Evolutionary conservation across 1,140 invertebrate genomes (phyloP), one percentile per base, ranked within the genome.

Genomic region (Charaxes varanes): DNA sequence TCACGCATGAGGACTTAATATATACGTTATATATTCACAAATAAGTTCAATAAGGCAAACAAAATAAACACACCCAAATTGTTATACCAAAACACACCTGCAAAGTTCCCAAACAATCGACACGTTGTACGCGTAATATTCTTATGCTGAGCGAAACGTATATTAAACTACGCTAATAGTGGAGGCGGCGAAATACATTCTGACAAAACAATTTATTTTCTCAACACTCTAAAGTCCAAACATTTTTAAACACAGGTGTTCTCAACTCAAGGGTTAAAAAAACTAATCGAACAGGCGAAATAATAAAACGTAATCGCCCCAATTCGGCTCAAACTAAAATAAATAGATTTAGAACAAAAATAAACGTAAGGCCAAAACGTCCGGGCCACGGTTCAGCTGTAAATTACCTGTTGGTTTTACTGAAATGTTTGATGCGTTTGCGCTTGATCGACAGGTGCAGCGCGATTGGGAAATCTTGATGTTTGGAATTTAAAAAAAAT

Each of bases 371-470:
- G 27, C 18, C 46, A 42, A 49, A 53, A 45, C 59, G 62, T 52
- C 53, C 53, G 55, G 48, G 47, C 40, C 8, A 4, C 21, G 33
- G 38, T 21, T 35, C 45, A 32, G 30, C 50, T 63, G 73, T 66
- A 61, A 68, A 78, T 74, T 78, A 78, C 73, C 73, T 78, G 73
- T 74, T 74, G 68, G 70, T 71, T 71, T 66, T 63, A 74, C 65
- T 70, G 70, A 73, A 72, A 77, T 65, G 66, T 71, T 71, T 73
- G 67, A 69, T 73, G 70, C 65, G 60, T 73, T 67, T 63, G 55
- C 58, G 70, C 68, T 62, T 65, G 66, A 74, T 72, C 66, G 68
- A 67, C 64, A 62, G 35, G 41, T 42, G 33, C 55, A 63, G 24
- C 4, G 4, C 28, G 47, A 13, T 2, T 0, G 6, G 7, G 0